Conservation (phyloP, 2,888 invertebrate species). For the Crocallis elinguaria region DNA sequence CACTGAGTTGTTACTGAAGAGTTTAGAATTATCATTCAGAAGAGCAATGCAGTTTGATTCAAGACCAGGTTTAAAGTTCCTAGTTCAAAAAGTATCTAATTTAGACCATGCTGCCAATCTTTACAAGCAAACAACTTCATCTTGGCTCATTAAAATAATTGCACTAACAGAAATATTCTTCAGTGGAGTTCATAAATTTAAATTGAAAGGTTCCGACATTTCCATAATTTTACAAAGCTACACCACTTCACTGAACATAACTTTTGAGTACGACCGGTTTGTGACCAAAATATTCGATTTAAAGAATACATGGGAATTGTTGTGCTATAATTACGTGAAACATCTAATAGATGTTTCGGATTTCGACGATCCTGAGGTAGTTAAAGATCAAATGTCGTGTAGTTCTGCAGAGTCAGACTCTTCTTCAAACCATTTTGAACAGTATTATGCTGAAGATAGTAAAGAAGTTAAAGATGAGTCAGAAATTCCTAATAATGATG, state of each 20-base stretch:
- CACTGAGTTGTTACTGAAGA: constrained; percentile 89
- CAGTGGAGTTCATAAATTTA: constrained; percentile 87
- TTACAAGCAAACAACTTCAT: constrained; percentile 96
- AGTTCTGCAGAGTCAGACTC: constrained; percentile 73
- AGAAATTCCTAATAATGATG: constrained; percentile 34
- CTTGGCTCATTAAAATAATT: constrained; percentile 95
- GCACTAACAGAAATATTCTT: constrained; percentile 94
- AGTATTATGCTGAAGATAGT: constrained; percentile 61
- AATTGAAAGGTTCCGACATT: constrained; percentile 85
- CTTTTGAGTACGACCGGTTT: constrained; percentile 83
- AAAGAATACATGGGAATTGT: constrained; percentile 86
- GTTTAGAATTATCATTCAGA: constrained; percentile 92
- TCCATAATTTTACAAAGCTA: constrained; percentile 86
- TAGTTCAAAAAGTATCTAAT: constrained; percentile 96
- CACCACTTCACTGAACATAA: constrained; percentile 82
- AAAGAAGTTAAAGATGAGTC: constrained; percentile 16
- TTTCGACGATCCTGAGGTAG: constrained; percentile 65
- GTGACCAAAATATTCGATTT: constrained; percentile 85
- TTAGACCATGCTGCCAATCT: constrained; percentile 94
- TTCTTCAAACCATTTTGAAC: constrained; percentile 70
- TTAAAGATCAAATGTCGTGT: constrained; percentile 67
- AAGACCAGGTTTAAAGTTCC: constrained; percentile 96
- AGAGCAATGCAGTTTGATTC: constrained; percentile 94
- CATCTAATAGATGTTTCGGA: constrained; percentile 70
- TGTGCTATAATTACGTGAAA: constrained; percentile 84